Conservation (phyloP, 2,113 vertebrate genomes). For the Dissostichus mawsoni region DNA sequence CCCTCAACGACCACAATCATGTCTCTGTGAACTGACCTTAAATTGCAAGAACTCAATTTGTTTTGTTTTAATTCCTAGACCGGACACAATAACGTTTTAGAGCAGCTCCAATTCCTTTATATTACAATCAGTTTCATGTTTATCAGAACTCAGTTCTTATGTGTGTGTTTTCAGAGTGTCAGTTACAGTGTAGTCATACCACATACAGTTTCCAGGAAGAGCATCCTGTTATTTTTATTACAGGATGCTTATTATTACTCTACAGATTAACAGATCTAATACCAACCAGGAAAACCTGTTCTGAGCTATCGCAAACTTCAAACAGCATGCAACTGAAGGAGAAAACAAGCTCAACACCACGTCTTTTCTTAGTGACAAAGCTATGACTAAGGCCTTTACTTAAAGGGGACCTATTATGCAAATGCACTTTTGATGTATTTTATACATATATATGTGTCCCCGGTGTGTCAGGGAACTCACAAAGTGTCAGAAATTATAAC, state of each 20-base stretch:
- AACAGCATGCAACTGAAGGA: background rate
- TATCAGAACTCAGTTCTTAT: background rate
- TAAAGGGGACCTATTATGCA: background rate
- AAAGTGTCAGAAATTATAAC: too few species aligned
- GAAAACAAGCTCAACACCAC: background rate
- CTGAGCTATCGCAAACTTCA: background rate
- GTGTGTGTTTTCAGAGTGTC: background rate
- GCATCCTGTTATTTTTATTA: slow-evolving; percentile 17
- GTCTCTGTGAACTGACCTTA: too few species aligned
- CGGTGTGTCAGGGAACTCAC: too few species aligned
- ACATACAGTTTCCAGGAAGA: background rate
- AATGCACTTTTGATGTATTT: too few species aligned
- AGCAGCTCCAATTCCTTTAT: too few species aligned
- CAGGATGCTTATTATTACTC: background rate
- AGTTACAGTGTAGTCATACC: background rate
- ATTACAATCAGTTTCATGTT: too few species aligned
- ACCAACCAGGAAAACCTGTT: slow-evolving; percentile 5
- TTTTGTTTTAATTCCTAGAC: too few species aligned
- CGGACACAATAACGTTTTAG: too few species aligned
- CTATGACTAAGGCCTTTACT: slow-evolving; percentile 19
- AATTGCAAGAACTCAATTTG: too few species aligned
- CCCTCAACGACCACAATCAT: too few species aligned
- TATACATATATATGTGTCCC: too few species aligned
- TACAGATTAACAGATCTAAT: slow-evolving; percentile 35
- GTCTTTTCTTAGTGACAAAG: background rate